Conservation (phyloP, 2,888 invertebrate genomes). For the Tolmerus cingulatus region DNA sequence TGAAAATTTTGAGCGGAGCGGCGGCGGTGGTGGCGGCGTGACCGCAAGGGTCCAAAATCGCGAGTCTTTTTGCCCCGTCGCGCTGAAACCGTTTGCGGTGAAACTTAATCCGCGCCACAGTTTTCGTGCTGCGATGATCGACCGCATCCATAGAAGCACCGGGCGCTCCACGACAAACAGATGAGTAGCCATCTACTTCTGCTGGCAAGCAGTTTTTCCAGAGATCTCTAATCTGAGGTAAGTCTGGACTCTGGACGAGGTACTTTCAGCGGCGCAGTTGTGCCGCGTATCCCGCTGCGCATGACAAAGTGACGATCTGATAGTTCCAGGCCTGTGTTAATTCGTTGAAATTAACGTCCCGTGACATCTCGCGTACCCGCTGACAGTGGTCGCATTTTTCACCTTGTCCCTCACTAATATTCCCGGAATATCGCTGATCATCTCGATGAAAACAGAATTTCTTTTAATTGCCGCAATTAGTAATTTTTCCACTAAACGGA, state of each 20-base stretch:
- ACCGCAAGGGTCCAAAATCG: background rate
- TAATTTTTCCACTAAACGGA: conserved; percentile 11
- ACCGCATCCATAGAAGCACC: conserved; percentile 32
- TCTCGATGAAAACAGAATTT: conserved; percentile 27
- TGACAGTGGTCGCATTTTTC: conserved; percentile 44
- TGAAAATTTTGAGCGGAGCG: background rate
- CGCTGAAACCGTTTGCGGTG: background rate
- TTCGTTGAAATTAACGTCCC: conserved; percentile 53
- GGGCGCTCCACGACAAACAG: conserved; percentile 20
- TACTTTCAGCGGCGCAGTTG: conserved; percentile 43
- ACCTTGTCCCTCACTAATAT: background rate
- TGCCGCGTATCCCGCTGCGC: conserved; percentile 52
- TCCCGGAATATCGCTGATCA: conserved; percentile 1
- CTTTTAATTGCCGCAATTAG: conserved; percentile 37
- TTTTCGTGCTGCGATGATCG: conserved; percentile 38
- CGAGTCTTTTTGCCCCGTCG: background rate
- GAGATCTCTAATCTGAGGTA: conserved; percentile 2
- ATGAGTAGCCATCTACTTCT: conserved; percentile 20
- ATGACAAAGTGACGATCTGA: conserved; percentile 54
- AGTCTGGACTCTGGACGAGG: conserved; percentile 30
- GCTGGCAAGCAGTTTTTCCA: background rate
- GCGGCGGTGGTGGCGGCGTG: background rate
- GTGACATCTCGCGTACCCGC: conserved; percentile 45
- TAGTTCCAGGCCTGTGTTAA: conserved; percentile 50
- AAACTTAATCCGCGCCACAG: conserved; percentile 19